Base-by-base conservation (phyloP, 2,113 vertebrate species). In the Platysteira castanea region DNA sequence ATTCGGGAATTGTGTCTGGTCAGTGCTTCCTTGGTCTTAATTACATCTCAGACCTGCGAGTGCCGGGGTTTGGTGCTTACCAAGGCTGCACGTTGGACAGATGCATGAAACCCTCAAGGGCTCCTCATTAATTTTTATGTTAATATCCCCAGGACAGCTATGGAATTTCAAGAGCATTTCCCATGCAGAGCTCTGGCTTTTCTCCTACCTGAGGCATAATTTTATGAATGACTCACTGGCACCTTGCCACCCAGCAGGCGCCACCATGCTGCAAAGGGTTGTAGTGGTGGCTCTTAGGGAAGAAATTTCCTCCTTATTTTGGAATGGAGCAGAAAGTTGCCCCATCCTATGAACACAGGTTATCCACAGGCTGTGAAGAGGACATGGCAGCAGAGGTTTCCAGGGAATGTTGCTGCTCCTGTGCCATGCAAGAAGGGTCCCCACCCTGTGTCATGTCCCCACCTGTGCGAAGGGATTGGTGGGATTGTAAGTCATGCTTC, bases 201-300 rank as follows among this genome's bases (percentile, higher is more conserved):
- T 86, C 89, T 64, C 30, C n/a, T 86, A 56, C 59, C 71, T 56
- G 76, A 87, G 68, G 68, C 57, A 68, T 53, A 49, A 42, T 60
- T 89, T 76, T 35, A 60, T 19, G 41, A 64, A 64, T 54, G 23
- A 68, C 21, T 88, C 2, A 2, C 26, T 56, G 67, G 68, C 24
- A 7, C 7, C 31, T 86, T 63, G 64, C 68, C 28, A 53, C 31
- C 24, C 56, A 71, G 42, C 56, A 70, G 53, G 22, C 85, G 28
- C 56, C 42, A 53, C 46, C 53, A 21, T 0, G 0, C 47, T 47
- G 33, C 73, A 42, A 47, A 76, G 15, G 9, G 9, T 6, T 56
- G 13, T 39, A 52, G 63, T 3, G 10, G 44, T 0, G 0, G 30
- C 57, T 56, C 11, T n/a, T 68, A 60, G 21, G 41, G 49, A 86